Evolutionary conservation across 2,113 vertebrate genomes (phyloP), one percentile per base, ranked within the genome.

Genomic region (Cisticola juncidis): DNA sequence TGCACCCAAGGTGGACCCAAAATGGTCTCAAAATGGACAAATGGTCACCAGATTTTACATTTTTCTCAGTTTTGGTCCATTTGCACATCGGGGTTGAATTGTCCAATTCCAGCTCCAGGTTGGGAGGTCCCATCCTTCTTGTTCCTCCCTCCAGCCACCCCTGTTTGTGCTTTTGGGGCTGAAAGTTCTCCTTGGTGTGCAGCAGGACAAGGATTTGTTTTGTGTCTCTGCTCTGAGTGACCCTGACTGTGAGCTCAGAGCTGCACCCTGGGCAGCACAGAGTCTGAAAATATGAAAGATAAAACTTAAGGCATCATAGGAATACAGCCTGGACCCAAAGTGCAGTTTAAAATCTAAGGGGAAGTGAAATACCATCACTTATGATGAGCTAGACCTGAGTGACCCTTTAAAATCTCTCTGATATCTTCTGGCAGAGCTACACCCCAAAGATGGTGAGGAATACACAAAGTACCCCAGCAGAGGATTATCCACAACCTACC

Each of bases 31-130:
- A n/a, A 56, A n/a, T n/a, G 31, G 31, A 2, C 4, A 2, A 22
- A 1, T 1, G 5, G 54, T n/a, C 31, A 56, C 2, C 5, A 56
- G 31, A 12, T n/a, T 20, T 56, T 8, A 56, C 12, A 33, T 12
- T 56, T 33, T 56, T 21, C 1, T 33, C 13, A n/a, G 31, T 33
- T 56, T n/a, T 56, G 54, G 20, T n/a, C 31, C 19, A 33, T 56
- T 56, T 33, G 31, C 31, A n/a, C 4, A n/a, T n/a, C 33, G 31
- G 54, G 11, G 19, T 56, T 33, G 33, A 56, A 56, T 56, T 57
- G 31, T 57, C 54, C 54, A n/a, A 14, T n/a, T n/a, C 2, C 54
- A 57, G 54, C 21, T 23, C 1, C 33, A n/a, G 54, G 33, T 4
- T 57, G 21, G n/a, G 33, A n/a, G 33, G 9, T n/a, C 33, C 4